These are phyloP conservation scores for Reinhardtius hippoglossoides DNA, from an alignment of 2,113 vertebrate species.

Conservation along the genomic window DNA sequence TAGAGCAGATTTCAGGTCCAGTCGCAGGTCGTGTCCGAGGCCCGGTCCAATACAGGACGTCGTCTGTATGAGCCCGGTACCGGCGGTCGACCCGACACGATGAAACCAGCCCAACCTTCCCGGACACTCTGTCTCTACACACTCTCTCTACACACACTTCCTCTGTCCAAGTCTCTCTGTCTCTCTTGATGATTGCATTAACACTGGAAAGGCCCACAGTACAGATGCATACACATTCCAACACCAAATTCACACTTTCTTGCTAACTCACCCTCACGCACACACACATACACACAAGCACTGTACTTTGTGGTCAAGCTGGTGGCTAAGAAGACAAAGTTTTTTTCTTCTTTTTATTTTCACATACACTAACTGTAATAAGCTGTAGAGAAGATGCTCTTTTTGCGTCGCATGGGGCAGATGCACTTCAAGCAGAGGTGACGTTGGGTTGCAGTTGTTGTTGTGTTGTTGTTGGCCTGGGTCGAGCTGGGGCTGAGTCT, in stretches of 20 bases:
- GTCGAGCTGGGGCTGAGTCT: constrained; percentile 68
- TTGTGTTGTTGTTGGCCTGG: constrained; percentile 37
- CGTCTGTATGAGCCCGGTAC: constrained; percentile 29
- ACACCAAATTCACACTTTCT: constrained; percentile 70
- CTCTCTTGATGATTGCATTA: constrained; percentile 91
- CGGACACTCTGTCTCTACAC: not conserved
- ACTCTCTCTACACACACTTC: constrained; percentile 18
- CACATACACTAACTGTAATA: constrained; percentile 72
- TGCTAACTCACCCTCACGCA: constrained; percentile 65
- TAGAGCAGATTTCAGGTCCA: constrained; percentile 39
- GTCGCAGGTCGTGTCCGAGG: not conserved
- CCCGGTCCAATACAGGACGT: constrained; percentile 29
- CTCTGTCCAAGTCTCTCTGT: constrained; percentile 73
- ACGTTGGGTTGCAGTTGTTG: constrained; percentile 87
- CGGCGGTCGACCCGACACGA: constrained; percentile 22
- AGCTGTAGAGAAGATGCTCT: constrained; percentile 61
- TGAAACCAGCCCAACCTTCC: constrained; percentile 23
- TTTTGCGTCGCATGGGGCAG: constrained; percentile 42
- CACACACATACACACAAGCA: constrained; percentile 83
- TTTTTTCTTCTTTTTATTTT: constrained; percentile 70
- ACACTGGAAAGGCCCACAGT: constrained; percentile 92
- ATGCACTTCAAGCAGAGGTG: constrained; percentile 89
- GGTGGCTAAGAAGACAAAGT: constrained; percentile 89
- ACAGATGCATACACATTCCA: constrained; percentile 81
- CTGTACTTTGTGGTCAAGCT: constrained; percentile 88